Conservation (phyloP, 2,888 invertebrate genomes). For the Heliconius ismenius region DNA sequence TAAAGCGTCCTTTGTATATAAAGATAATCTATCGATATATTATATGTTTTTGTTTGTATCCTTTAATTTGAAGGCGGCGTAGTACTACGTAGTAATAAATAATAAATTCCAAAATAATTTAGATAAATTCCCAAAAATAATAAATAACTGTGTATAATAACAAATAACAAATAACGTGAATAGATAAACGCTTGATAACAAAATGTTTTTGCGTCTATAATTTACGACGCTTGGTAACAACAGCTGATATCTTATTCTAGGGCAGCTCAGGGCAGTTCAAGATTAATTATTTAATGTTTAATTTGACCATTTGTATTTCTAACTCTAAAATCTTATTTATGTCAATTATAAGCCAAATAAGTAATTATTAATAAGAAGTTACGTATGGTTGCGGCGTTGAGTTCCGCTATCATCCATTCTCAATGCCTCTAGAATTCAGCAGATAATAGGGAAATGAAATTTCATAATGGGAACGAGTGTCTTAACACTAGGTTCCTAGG, state of each 20-base stretch:
- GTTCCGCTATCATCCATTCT: neutral
- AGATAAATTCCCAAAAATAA: neutral
- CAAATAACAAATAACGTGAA: conserved; percentile 4
- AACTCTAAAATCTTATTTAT: neutral
- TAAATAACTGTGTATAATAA: neutral
- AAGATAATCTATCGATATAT: too few relatives aligned
- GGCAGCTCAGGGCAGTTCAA: neutral
- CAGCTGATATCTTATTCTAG: conserved; percentile 28
- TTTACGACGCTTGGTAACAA: conserved; percentile 30
- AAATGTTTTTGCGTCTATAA: conserved; percentile 34
- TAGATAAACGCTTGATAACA: conserved; percentile 13
- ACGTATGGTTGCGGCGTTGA: neutral
- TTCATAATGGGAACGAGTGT: neutral
- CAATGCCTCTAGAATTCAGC: neutral
- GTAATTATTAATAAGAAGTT: too few relatives aligned
- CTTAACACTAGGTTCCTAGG: neutral
- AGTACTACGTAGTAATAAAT: too few relatives aligned
- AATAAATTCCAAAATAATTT: neutral
- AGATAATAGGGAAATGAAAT: neutral
- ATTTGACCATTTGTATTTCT: neutral
- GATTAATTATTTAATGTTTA: conserved; percentile 10
- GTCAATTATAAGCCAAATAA: neutral
- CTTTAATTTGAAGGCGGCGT: too few relatives aligned
- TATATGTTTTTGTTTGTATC: too few relatives aligned
- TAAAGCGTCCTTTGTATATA: too few relatives aligned